Conservation (phyloP, 2,113 vertebrate species). For the Corythornis vintsioides region DNA sequence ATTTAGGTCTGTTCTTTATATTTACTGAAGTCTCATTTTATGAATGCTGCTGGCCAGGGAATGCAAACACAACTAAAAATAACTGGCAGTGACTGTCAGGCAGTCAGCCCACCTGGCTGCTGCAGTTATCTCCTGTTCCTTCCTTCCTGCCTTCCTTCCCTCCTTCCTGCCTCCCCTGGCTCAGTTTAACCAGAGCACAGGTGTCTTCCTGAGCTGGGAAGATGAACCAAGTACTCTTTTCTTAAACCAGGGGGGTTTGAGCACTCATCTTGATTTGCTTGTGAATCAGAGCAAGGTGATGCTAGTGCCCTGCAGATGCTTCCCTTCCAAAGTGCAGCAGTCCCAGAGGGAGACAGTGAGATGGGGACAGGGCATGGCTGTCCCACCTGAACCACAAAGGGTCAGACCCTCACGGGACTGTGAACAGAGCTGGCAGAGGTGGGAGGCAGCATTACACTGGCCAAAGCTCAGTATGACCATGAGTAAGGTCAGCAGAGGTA, state of each 20-base stretch:
- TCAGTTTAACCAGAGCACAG: background rate
- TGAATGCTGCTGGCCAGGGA: background rate
- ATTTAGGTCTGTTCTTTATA: background rate
- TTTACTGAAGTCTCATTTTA: background rate
- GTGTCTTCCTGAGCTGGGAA: slow-evolving; percentile 23
- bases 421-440: background rate
- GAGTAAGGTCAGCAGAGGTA: background rate
- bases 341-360: background rate
- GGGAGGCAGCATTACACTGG: background rate
- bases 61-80: background rate
- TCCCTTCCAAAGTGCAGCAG: background rate
- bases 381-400: background rate
- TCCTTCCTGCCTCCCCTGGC: background rate
- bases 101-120: background rate
- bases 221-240: background rate
- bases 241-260: background rate
- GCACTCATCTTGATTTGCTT: background rate
- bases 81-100: background rate
- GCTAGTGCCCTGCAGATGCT: background rate
- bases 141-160: background rate
- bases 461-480: background rate
- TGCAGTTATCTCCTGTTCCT: background rate
- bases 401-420: background rate
- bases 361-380: background rate
- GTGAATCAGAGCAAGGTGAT: rapidly evolving